A percentile compares a stretch with the other conserved stretches of the same genome.
Conservation (phyloP, 35 echinoderm and acorn worm species). For the Eucidaris tribuloides region DNA sequence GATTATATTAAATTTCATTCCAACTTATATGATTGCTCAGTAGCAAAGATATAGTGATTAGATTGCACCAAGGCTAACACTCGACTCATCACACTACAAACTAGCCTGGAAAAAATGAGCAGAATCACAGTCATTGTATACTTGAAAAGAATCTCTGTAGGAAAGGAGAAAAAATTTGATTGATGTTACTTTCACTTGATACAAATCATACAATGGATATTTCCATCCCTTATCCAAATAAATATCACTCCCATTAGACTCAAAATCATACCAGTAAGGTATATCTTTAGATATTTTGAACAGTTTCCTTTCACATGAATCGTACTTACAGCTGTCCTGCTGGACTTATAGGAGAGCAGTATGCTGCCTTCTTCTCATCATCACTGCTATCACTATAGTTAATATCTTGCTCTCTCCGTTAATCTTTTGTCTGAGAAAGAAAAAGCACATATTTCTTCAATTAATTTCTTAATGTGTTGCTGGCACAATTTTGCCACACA, state of each 20-base stretch:
- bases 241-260: not conserved
- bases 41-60: too few species aligned
- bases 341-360: conserved; percentile 68
- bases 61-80: too few species aligned
- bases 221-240: not conserved
- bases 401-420: conserved; percentile 36
- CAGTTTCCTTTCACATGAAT: not conserved
- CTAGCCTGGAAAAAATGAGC: too few species aligned
- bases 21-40: too few species aligned
- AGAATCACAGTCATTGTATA: too few species aligned
- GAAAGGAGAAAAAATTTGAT: not conserved
- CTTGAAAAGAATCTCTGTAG: not conserved
- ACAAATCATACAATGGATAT: too few species aligned
- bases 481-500: too few species aligned
- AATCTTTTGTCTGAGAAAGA: conserved; percentile 60
- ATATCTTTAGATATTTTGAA: not conserved
- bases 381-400: conserved; percentile 69
- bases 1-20: too few species aligned
- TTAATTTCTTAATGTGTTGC: too few species aligned
- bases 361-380: conserved; percentile 48
- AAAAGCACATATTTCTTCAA: not conserved
- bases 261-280: not conserved
- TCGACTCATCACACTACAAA: too few species aligned
- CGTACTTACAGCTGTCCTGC: conserved; percentile 79
- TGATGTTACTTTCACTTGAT: not conserved